These are phyloP conservation scores for Cariama cristata DNA, from an alignment of 2,113 vertebrate genomes.

Conservation along the genomic window DNA sequence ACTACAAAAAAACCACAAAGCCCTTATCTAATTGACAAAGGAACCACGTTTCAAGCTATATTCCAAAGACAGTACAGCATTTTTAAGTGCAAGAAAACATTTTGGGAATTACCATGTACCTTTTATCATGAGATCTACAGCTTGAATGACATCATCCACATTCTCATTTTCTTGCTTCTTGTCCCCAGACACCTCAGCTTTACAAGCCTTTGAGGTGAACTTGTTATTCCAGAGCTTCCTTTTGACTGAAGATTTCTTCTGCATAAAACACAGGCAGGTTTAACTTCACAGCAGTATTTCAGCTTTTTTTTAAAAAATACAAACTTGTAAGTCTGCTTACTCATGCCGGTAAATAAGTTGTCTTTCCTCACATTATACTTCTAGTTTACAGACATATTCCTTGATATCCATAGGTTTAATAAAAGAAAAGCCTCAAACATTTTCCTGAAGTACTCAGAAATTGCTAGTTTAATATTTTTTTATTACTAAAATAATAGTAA, in stretches of 20 bases:
- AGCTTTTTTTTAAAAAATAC: not conserved
- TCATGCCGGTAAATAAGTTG: not conserved
- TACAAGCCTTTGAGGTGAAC: constrained; percentile 78
- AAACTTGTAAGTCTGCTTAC: not conserved
- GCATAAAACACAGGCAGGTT: not conserved
- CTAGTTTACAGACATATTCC: not conserved
- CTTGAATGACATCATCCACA: constrained; percentile 66
- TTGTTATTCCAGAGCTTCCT: constrained; percentile 84
- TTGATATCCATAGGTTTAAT: not conserved
- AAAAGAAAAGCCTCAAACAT: not conserved
- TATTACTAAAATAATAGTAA: not conserved
- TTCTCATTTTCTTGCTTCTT: constrained; percentile 78
- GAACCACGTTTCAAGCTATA: not conserved
- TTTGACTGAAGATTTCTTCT: constrained; percentile 80
- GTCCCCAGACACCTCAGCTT: constrained; percentile 74
- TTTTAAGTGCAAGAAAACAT: not conserved
- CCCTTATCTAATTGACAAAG: not conserved
- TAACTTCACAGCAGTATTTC: not conserved
- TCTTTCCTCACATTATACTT: not conserved
- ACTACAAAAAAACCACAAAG: not conserved
- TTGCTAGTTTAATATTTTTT: not conserved
- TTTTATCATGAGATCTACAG: constrained; percentile 89
- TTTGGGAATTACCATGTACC: constrained; percentile 67
- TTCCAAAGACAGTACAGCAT: not conserved
- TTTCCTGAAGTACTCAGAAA: not conserved